A percentile compares a stretch with the other conserved stretches of the same genome.
Conservation (phyloP, 2,888 invertebrate species). For the Darwinula stevensoni region DNA sequence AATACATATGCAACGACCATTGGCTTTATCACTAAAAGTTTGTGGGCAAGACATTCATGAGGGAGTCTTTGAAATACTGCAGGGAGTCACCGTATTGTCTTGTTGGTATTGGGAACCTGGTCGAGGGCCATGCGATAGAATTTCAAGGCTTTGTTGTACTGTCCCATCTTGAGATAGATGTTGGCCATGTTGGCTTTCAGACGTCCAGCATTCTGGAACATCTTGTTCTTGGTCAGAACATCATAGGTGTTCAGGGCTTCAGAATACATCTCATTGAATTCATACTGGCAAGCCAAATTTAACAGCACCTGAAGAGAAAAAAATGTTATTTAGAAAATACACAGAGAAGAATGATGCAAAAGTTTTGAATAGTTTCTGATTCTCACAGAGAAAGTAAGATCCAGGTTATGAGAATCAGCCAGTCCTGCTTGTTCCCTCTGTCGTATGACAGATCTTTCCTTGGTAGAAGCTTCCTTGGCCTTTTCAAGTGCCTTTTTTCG, state of each 20-base stretch:
- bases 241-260: slow-evolving; percentile 82
- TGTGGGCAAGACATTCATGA: too few relatives aligned
- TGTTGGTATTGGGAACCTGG: slow-evolving; percentile 67
- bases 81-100: slow-evolving; percentile 66
- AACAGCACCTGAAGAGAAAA: slow-evolving; percentile 43
- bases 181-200: slow-evolving; percentile 95
- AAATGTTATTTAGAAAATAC: too few relatives aligned
- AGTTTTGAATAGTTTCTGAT: too few relatives aligned
- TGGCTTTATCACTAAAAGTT: too few relatives aligned
- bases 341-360: too few relatives aligned
- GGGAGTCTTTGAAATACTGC: too few relatives aligned
- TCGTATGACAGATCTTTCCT: slow-evolving; percentile 62
- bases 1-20: too few relatives aligned
- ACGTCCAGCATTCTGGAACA: slow-evolving; percentile 73
- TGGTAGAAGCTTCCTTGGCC: slow-evolving; percentile 82
- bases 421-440: slow-evolving; percentile 71
- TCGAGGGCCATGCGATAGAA: slow-evolving; percentile 95
- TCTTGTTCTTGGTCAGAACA: slow-evolving; percentile 35
- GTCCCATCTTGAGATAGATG: slow-evolving; percentile 71
- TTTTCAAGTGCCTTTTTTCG: slow-evolving; percentile 41
- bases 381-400: slow-evolving; percentile 67
- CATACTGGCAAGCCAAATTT: slow-evolving; percentile 82
- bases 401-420: slow-evolving; percentile 71
- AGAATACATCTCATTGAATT: slow-evolving; percentile 70
- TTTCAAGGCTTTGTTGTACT: slow-evolving; percentile 79